Conservation (phyloP, 2,888 invertebrate genomes). For the Nasonia oneida region DNA sequence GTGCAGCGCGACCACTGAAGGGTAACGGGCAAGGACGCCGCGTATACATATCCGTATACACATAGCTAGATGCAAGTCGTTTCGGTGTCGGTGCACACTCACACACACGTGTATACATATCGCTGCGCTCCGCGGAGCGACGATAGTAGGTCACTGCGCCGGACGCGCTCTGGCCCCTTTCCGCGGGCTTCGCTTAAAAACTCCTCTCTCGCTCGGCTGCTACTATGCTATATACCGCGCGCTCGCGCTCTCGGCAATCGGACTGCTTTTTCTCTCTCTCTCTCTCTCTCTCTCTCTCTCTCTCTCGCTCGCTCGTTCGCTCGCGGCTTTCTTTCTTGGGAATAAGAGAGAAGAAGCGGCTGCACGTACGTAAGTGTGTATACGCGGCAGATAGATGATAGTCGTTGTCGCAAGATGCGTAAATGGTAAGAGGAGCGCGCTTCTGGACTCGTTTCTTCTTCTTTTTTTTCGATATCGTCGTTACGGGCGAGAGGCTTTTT, state of each 20-base stretch:
- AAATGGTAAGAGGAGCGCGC: constrained; percentile 15
- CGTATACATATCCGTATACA: neutral
- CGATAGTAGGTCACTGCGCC: constrained; percentile 79
- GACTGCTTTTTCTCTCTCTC: constrained; percentile 60
- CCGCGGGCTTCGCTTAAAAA: constrained; percentile 50
- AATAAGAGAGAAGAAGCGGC: constrained; percentile 62
- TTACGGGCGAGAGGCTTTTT: neutral
- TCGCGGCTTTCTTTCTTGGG: constrained; percentile 76
- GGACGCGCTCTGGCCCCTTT: constrained; percentile 77
- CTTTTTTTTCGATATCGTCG: neutral
- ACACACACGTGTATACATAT: constrained; percentile 1
- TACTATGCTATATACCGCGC: constrained; percentile 60
- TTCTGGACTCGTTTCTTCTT: constrained; percentile 31
- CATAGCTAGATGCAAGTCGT: constrained; percentile 23
- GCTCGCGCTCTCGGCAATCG: constrained; percentile 34
- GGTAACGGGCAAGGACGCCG: constrained; percentile 55
- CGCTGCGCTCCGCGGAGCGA: constrained; percentile 73
- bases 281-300: constrained; percentile 48
- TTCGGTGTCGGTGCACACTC: constrained; percentile 28
- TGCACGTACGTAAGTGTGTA: neutral
- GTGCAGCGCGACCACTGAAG: neutral
- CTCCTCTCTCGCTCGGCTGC: constrained; percentile 67
- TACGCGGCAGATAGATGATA: constrained; percentile 3
- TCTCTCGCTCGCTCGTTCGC: constrained; percentile 66
- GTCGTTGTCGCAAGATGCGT: neutral